phyloP scores from a whole-genome alignment of 2,888 invertebrate species.

The Torymus auratus region DNA sequence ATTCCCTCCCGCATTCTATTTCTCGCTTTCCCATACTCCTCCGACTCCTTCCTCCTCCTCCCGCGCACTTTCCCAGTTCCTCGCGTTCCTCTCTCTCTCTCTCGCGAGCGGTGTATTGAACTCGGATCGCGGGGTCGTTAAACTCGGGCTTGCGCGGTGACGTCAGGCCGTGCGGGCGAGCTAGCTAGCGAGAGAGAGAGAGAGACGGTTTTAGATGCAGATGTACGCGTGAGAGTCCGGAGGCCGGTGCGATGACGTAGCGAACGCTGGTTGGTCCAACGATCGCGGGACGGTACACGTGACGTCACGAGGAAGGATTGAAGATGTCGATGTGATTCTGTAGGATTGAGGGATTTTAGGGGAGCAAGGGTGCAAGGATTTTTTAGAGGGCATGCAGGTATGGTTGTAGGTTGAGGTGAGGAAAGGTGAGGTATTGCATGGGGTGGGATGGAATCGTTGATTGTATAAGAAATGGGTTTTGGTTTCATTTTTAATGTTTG shows the following conservation, averaged over 20 bases:
- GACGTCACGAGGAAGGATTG: slow-evolving; percentile 18
- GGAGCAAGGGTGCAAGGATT: too few species aligned
- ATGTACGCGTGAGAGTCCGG: slow-evolving; percentile 12
- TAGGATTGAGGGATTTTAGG: too few species aligned
- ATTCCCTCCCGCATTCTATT: slow-evolving; percentile 5
- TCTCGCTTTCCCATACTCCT: slow-evolving; percentile 25
- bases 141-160: slow-evolving; percentile 64
- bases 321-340: too few species aligned
- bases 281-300: background rate
- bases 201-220: slow-evolving; percentile 13
- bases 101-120: slow-evolving; percentile 72
- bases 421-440: too few species aligned
- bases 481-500: too few species aligned
- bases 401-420: too few species aligned
- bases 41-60: slow-evolving; percentile 26
- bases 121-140: slow-evolving; percentile 73
- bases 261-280: slow-evolving; percentile 7
- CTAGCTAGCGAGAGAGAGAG: slow-evolving; percentile 6
- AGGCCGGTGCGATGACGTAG: slow-evolving; percentile 41
- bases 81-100: background rate
- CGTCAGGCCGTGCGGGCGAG: slow-evolving; percentile 33
- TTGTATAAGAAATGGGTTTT: too few species aligned
- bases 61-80: slow-evolving; percentile 39
- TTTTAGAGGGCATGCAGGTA: too few species aligned
- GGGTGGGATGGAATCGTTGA: too few species aligned